Evolutionary conservation across 2,797 vertebrate genomes (phyloP).

Genomic region (Enteromius anoplus): DNA sequence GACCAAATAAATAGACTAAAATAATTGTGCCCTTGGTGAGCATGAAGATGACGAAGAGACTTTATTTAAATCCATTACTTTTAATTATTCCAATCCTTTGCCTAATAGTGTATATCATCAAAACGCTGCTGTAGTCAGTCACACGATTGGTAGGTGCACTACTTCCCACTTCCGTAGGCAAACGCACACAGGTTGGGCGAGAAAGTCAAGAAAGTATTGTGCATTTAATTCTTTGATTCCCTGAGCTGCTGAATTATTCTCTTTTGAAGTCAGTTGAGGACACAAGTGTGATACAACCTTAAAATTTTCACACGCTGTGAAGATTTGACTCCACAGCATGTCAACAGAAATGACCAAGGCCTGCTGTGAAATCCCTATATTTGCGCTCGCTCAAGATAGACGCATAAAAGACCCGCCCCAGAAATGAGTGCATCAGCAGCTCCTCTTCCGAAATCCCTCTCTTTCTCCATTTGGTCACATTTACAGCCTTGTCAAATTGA

Average conservation of each 20-base stretch:
- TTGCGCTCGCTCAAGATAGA: conserved; percentile 7
- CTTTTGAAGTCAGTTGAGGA: conserved; percentile 34
- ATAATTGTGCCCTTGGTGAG: background rate
- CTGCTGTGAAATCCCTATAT: conserved; percentile 41
- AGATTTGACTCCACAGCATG: conserved; percentile 23
- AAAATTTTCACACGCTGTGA: conserved; percentile 32
- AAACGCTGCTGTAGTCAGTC: background rate
- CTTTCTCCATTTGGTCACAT: conserved; percentile 22
- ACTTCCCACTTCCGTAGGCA: background rate
- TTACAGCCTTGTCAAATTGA: conserved; percentile 39
- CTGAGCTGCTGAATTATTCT: conserved; percentile 12
- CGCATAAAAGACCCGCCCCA: conserved; percentile 16
- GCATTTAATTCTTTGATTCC: background rate
- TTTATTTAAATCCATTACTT: background rate
- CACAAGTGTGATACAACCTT: conserved; percentile 46
- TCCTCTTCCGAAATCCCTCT: conserved; percentile 4
- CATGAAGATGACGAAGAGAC: background rate
- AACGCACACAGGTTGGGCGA: background rate
- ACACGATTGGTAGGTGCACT: background rate
- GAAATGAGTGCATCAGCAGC: conserved; percentile 26
- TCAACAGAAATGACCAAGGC: conserved; percentile 35
- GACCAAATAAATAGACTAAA: background rate
- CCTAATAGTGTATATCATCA: background rate
- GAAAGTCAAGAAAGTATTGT: background rate
- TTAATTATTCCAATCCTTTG: background rate